A percentile compares a stretch with the other conserved stretches of the same genome.
These are phyloP conservation scores for Erythrolamprus reginae DNA, from an alignment of 2,113 vertebrate species.

Conservation along the genomic window DNA sequence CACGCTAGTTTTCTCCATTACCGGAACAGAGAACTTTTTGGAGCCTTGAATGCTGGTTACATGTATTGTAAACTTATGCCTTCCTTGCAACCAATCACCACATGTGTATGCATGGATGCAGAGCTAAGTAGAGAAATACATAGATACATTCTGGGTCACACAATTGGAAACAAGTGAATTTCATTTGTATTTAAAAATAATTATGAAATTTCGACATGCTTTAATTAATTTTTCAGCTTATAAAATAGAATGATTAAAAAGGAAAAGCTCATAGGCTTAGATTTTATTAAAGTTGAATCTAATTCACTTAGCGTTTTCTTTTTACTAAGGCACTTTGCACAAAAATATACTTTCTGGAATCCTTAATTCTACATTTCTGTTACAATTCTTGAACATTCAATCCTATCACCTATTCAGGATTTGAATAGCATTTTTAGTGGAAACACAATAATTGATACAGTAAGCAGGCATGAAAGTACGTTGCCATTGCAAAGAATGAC, in stretches of 20 bases:
- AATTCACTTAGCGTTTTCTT: not conserved
- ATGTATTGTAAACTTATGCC: not conserved
- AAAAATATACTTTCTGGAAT: not conserved
- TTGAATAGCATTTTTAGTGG: not conserved
- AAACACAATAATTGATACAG: not conserved
- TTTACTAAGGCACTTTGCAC: not conserved
- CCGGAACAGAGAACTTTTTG: not conserved
- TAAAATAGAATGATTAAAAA: not conserved
- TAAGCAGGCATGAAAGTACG: not conserved
- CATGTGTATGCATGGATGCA: not conserved
- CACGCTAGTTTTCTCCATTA: not conserved
- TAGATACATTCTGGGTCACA: not conserved
- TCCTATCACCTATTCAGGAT: not conserved
- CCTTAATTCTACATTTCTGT: not conserved
- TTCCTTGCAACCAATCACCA: not conserved
- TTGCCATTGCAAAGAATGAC: not conserved
- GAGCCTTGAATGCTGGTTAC: not conserved
- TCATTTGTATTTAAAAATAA: not conserved
- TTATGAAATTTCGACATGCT: not conserved
- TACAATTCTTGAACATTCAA: conserved; percentile 2
- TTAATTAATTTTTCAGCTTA: not conserved
- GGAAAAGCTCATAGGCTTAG: not conserved
- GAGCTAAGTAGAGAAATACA: not conserved
- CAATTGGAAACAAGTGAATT: not conserved
- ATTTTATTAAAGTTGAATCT: not conserved